Base-by-base conservation (phyloP, 2,113 vertebrate species). In the Trichomycterus rosablanca region DNA sequence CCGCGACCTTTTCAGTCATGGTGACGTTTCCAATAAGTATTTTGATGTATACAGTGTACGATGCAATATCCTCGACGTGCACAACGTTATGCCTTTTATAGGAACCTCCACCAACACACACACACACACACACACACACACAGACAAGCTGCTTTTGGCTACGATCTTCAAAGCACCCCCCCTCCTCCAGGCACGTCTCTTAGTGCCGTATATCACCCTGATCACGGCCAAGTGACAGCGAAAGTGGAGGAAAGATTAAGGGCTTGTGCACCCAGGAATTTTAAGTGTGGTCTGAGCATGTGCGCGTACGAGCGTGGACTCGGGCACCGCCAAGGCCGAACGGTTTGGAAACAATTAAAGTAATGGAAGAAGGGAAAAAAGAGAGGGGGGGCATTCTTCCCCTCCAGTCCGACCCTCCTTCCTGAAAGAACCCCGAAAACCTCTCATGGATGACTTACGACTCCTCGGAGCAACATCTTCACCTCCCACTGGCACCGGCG, bases 231-330 rank as follows among this genome's bases (percentile, higher is more conserved):
- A 71, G 48, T 72, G 70, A 72, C 64, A 72, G 70, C 64, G 70
- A 72, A 72, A 72, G 70, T 72, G 70, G 70, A 67, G 64, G 70
- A 72, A 72, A 72, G 70, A 72, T 72, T 72, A 72, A 72, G 70
- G 70, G 70, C 64, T 72, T 72, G 70, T 30, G 54, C 64, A 63
- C 70, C 59, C 48, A 67, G 59, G 70, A 72, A 72, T 72, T 64
- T 67, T 72, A 72, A 72, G 64, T 72, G 70, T 72, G 70, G 64
- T 62, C 57, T 66, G 66, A 67, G 64, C 70, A 67, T 72, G 70
- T 72, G 70, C 32, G 70, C 46, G 30, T 34, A 10, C n/a, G 59
- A 63, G 59, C 56, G 59, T 48, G 56, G 64, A 60, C 64, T 53
- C 49, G 44, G 24, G 59, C 64, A 54, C 59, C 53, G 55, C 63